Evolutionary conservation across 2,113 vertebrate genomes (phyloP), one percentile per base, ranked within the genome.

Genomic region (Kobus ellipsiprymnus): DNA sequence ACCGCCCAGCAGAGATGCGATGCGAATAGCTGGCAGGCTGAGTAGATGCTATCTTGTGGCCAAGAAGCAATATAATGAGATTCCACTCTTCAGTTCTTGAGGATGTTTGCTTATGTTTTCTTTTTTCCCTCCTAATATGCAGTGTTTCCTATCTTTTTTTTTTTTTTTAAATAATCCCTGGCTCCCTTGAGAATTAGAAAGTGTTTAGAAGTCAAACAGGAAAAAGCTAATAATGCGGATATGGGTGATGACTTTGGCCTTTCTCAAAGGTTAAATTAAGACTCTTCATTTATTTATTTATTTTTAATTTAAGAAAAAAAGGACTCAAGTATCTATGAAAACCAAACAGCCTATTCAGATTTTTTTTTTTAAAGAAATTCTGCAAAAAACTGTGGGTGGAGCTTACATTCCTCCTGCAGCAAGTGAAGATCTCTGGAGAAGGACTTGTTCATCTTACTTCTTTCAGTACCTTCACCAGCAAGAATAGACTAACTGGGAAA

Each of bases 171-270:
- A 10, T 46, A 44, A 16, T 9, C 2, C 14, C 15, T 67, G 33
- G 25, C 17, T 59, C 7, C 40, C 12, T 95, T 89, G 54, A 77
- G 83, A 95, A 77, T 82, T 91, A n/a, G 54, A n/a, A n/a, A 90
- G 13, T 50, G 14, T 92, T 81, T 92, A 87, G 81, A 59, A 85
- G 40, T 90, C 25, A 60, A 86, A n/a, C 23, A 71, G 30, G 89
- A 36, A 11, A 6, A 78, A 91, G 62, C 23, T 60, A 62, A 40
- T 55, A 74, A 62, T n/a, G 19, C 1, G 14, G 27, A 64, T 67
- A 14, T 44, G 14, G 19, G 33, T 25, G 40, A 92, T 4, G 92
- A 57, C 36, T n/a, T 92, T 64, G n/a, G 7, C 15, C 19, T 92
- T 94, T 87, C 11, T 90, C 19, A 84, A 91, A 48, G 36, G 16